Base-by-base conservation (phyloP, 1,140 invertebrate species). In the Drosophila nannoptera region DNA sequence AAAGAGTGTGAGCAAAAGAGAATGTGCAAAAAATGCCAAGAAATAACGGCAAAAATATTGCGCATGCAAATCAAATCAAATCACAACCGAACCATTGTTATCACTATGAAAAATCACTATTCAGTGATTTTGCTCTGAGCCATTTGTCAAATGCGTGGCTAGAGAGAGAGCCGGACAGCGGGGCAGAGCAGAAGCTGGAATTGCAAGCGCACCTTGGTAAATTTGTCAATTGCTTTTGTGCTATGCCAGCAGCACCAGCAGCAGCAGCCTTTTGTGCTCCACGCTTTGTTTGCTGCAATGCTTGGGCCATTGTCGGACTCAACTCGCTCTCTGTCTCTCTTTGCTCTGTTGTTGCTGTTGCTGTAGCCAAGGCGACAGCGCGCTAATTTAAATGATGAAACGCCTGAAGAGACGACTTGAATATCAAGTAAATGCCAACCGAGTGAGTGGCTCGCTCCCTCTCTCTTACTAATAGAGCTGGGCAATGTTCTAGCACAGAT, bases 341-440 rank as follows among this genome's bases (percentile, higher is more conserved):
- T n/a, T 8, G 22, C 11, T 55, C 38, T 14, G 36, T 48, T 33
- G 43, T 49, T 56, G 38, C 9, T 32, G 29, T 4, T 4, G 32
- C 11, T 53, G 68, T 80, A 61, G 80, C 60, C 81, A 84, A 70
- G 81, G 66, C 63, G 63, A 69, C 69, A 71, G 62, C 73, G 69
- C 67, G 77, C 81, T 84, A 84, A 84, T 84, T 84, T 77, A 84
- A 80, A 80, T 84, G 77, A 84, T 76, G 73, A 77, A 84, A 76
- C 69, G 59, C 66, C 62, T 43, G n/a, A 71, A 65, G 56, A 77
- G 69, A 56, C 31, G 43, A 36, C 7, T 7, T 33, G 40, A 32
- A 35, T 45, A 43, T 45, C 14, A 33, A 56, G 31, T 16, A 56
- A 56, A 33, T 56, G 54, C 40, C 29, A 32, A n/a, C 42, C 33